These are phyloP conservation scores for Homalodisca vitripennis DNA, from an alignment of 1,140 invertebrate genomes.

Conservation along the genomic window DNA sequence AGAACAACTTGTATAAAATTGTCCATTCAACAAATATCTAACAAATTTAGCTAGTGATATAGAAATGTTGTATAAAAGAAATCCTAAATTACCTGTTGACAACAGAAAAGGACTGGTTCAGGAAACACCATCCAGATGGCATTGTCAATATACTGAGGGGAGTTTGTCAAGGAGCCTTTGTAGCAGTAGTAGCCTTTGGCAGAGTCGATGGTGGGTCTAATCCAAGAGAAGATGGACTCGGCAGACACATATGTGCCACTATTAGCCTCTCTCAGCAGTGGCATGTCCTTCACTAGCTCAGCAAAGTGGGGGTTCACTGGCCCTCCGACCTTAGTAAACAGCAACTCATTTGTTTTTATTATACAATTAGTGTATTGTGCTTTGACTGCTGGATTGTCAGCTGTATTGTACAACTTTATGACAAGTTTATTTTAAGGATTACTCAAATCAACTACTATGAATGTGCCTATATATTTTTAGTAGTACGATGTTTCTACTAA, in stretches of 20 bases:
- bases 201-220: neutral
- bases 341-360: neutral
- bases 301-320: neutral
- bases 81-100: neutral
- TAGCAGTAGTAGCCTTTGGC: conserved; percentile 1
- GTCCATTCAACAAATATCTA: neutral
- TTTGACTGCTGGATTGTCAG: neutral
- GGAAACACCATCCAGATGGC: neutral
- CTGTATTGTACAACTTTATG: neutral
- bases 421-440: neutral
- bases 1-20: neutral
- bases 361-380: neutral
- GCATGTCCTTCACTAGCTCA: neutral
- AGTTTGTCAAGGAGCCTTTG: neutral
- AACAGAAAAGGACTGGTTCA: neutral
- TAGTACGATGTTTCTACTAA: neutral
- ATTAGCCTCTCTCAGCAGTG: neutral
- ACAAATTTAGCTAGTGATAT: neutral
- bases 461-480: neutral
- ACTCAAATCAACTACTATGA: neutral
- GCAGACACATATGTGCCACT: neutral
- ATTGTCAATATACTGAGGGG: neutral
- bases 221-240: conserved; percentile 3
- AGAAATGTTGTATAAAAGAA: neutral
- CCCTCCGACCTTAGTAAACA: neutral